A percentile compares a stretch with the other conserved stretches of the same genome.
Conservation (phyloP, 1,140 invertebrate species). For the Epicauta chinensis region DNA sequence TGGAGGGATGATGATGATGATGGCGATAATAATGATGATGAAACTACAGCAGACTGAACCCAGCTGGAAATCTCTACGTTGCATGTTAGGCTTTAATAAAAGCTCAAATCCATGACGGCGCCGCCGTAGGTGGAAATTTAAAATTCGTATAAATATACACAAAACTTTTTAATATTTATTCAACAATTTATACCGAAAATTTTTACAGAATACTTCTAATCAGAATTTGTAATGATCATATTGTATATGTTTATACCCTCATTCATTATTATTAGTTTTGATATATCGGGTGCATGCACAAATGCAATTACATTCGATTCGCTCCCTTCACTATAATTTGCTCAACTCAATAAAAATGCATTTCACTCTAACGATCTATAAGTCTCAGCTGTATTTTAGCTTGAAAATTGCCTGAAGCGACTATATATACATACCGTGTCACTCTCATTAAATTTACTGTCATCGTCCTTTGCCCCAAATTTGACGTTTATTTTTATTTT, state of each 20-base stretch:
- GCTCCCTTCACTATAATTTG: no score
- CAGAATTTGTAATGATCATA: neutral
- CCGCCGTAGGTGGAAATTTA: neutral
- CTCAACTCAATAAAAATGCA: no score
- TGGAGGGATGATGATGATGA: conserved; percentile 4
- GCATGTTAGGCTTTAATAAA: conserved; percentile 15
- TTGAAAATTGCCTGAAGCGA: no score
- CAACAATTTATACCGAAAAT: no score
- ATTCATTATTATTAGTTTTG: conserved; percentile 3
- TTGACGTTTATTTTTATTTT: conserved; percentile 10
- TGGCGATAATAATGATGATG: neutral
- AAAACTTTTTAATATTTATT: neutral
- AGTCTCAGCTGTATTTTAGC: no score
- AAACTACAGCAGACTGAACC: conserved; percentile 8
- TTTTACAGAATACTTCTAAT: no score
- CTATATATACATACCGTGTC: neutral
- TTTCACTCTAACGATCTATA: no score
- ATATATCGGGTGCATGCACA: neutral
- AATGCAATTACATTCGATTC: no score
- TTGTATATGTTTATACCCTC: conserved; percentile 4
- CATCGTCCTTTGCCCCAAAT: conserved; percentile 5
- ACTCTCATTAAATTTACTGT: conserved; percentile 13
- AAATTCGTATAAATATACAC: conserved; percentile 6
- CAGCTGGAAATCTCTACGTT: conserved; percentile 15
- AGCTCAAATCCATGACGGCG: conserved; percentile 10